Evolutionary conservation across 2,113 vertebrate species (phyloP).

Genomic region (Myrmophylax atrothorax): DNA sequence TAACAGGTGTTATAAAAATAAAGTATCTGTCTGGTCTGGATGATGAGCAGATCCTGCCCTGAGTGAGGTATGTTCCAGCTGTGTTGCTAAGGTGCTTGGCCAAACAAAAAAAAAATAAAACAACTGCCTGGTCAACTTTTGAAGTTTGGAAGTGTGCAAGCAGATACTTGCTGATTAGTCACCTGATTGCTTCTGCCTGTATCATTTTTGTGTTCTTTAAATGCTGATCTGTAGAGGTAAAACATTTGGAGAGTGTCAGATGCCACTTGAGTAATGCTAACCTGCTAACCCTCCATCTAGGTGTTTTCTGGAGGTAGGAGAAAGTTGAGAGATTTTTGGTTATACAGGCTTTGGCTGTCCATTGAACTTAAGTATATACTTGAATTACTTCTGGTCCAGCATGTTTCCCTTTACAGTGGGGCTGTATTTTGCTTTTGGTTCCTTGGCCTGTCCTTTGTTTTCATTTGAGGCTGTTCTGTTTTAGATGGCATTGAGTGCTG

Average conservation of each 20-base stretch:
- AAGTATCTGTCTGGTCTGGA: not conserved
- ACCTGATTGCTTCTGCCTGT: not conserved
- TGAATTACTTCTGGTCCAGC: not conserved
- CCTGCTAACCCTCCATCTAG: not conserved
- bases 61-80: not conserved
- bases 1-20: not conserved
- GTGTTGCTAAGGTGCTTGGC: not conserved
- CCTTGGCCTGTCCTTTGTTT: not conserved
- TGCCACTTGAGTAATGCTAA: not conserved
- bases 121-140: not conserved
- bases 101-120: not conserved
- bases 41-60: not conserved
- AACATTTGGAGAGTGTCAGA: not conserved
- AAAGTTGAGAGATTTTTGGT: not conserved
- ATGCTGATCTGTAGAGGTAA: not conserved
- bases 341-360: not conserved
- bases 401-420: not conserved
- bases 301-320: fast-evolving
- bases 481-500: conserved; percentile 97
- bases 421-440: not conserved
- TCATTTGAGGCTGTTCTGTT: conserved; percentile 9
- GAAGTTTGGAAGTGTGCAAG: fast-evolving
- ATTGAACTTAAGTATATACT: not conserved
- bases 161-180: not conserved
- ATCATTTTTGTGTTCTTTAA: not conserved